phyloP scores from a whole-genome alignment of 2,113 vertebrate genomes.

The Melozone crissalis region DNA sequence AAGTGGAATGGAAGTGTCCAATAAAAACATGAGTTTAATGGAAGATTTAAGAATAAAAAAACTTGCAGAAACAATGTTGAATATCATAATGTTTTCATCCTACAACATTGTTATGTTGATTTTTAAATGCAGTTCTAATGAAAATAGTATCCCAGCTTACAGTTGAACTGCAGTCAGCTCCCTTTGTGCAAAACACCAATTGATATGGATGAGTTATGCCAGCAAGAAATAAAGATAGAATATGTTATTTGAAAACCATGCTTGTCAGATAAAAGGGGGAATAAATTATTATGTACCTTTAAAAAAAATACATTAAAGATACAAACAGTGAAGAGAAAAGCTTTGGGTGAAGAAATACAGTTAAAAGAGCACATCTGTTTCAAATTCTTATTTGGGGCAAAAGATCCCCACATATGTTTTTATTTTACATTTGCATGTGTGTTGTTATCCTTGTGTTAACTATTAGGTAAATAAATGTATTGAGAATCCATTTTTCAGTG shows the following conservation, averaged over 20 bases:
- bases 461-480: constrained; percentile 80
- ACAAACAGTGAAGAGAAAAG: constrained; percentile 73
- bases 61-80: not conserved
- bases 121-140: not conserved
- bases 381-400: constrained; percentile 71
- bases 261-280: constrained; percentile 44
- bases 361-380: constrained; percentile 81
- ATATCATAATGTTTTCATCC: not conserved
- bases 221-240: constrained; percentile 35
- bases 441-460: constrained; percentile 80
- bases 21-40: not conserved
- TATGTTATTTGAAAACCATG: constrained; percentile 11
- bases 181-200: not conserved
- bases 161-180: not conserved
- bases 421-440: constrained; percentile 81
- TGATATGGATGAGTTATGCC: constrained; percentile 7
- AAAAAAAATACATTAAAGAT: constrained; percentile 60
- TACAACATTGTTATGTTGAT: not conserved
- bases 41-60: not conserved
- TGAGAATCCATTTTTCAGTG: constrained; percentile 78
- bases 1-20: not conserved
- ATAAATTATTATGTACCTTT: constrained; percentile 57
- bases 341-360: constrained; percentile 76
- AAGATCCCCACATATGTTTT: constrained; percentile 75
- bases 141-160: not conserved